phyloP scores from a whole-genome alignment of 2,113 vertebrate genomes.

The Aegithalos caudatus region DNA sequence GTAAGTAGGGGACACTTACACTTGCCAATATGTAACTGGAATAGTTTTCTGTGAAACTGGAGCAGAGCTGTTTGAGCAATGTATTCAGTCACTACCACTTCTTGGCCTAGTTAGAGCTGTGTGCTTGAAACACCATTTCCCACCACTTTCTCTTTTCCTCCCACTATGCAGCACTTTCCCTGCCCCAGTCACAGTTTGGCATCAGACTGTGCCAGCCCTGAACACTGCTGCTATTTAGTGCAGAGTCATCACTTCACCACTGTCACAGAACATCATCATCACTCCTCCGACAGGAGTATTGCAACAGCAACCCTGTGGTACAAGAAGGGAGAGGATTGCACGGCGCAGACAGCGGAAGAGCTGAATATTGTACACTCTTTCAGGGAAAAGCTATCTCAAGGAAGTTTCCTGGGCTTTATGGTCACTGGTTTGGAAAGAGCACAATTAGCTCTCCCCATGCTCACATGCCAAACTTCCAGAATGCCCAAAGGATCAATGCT shows the following conservation, averaged over 20 bases:
- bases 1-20: not conserved
- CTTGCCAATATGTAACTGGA: not conserved
- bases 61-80: not conserved
- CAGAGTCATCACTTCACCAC: slow-evolving; percentile 1
- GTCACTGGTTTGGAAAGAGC: not conserved
- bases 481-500: not conserved
- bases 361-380: not conserved
- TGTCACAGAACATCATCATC: slow-evolving; percentile 14
- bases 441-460: not conserved
- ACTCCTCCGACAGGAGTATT: not conserved
- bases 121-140: not conserved
- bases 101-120: not conserved
- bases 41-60: not conserved
- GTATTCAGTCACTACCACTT: not conserved
- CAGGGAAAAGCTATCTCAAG: not conserved
- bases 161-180: not conserved
- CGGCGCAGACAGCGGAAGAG: not conserved
- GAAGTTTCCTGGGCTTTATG: not conserved
- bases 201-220: not conserved
- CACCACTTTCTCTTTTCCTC: not conserved
- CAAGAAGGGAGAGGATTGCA: not conserved
- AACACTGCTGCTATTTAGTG: slow-evolving; percentile 2
- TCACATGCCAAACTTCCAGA: not conserved
- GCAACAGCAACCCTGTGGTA: not conserved
- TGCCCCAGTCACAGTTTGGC: not conserved